Evolutionary conservation across 1,140 invertebrate species (phyloP).

Genomic region (Diachasmimorpha longicaudata): DNA sequence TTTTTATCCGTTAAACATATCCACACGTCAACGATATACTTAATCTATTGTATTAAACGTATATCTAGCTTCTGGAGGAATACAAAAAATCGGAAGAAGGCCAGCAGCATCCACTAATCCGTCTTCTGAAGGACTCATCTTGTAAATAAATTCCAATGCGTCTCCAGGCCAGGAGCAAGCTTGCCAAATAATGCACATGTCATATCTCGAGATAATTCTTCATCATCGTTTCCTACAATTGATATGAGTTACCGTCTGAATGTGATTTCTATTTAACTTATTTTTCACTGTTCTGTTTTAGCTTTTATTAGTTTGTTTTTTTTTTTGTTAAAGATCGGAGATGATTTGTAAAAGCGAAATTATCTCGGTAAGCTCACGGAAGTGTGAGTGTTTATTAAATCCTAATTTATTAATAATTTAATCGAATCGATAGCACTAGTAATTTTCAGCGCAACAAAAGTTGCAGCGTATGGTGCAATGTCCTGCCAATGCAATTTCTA

Average conservation of each 20-base stretch:
- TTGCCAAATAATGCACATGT: slow-evolving; percentile 7
- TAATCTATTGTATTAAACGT: neutral
- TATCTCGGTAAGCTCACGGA: neutral
- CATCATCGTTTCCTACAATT: neutral
- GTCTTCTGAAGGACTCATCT: slow-evolving; percentile 50
- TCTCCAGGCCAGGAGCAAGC: neutral
- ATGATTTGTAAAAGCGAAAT: neutral
- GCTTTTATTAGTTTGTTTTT: neutral
- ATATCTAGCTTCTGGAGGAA: slow-evolving; percentile 68
- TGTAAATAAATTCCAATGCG: neutral
- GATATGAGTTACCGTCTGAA: slow-evolving; percentile 8
- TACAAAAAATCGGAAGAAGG: slow-evolving; percentile 70
- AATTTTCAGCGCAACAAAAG: slow-evolving; percentile 14
- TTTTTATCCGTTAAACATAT: neutral
- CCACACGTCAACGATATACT: neutral
- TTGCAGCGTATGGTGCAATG: slow-evolving; percentile 44
- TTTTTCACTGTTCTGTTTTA: neutral
- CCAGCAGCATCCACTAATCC: slow-evolving; percentile 66
- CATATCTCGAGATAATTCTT: neutral
- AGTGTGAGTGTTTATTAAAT: neutral
- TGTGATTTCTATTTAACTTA: slow-evolving; percentile 11
- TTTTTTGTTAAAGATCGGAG: neutral
- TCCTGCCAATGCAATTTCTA: slow-evolving; percentile 53
- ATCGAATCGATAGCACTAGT: neutral
- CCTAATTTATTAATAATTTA: neutral